Base-by-base conservation (phyloP, 2,888 invertebrate species). In the Rhopalosiphum nymphaeae region DNA sequence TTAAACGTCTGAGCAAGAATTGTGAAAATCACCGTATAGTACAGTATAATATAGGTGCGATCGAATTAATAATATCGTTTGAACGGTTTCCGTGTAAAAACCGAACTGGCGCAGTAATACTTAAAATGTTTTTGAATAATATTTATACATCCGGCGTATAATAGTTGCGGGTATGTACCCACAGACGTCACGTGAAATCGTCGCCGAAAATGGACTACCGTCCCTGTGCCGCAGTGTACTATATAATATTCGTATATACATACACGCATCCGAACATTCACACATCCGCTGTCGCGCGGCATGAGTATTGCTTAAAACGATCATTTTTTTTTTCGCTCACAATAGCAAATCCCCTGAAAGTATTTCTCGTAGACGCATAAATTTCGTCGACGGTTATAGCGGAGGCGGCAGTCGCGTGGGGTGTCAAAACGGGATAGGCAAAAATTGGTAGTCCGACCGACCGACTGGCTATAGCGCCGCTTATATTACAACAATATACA, bases 361-460 rank as follows among this genome's bases (percentile, higher is more conserved):
- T 42, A 56, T 91, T 85, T 56, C 78, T 36, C 84, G 10, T 36
- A 42, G 67, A 88, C 67, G 87, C 88, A 92, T 92, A 87, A 87
- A 92, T 92, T 36, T 92, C 16, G 36, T 26, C 61, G 87, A 61
- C 49, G 57, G 87, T 92, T 88, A 87, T 87, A 67, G 49, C 29
- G 16, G 11, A 85, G 85, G 36, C 29, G 85, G 36, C 29, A n/a
- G 91, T 7, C 36, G 29, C 4, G 84, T 26, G 91, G 84, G 42
- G 7, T 25, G 26, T 85, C 42, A 56, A 91, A 85, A 91, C 26
- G 85, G 78, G 91, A 56, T 56, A 29, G 42, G 42, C 16, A 53
- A 85, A 56, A 84, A 91, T 91, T 36, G 53, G 91, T 67, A 56
- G 84, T 57, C 44, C 25, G 1, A 25, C 2, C 84, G 53, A 53